Conservation (phyloP, 2,113 vertebrate genomes). For the Cottus gobio region DNA sequence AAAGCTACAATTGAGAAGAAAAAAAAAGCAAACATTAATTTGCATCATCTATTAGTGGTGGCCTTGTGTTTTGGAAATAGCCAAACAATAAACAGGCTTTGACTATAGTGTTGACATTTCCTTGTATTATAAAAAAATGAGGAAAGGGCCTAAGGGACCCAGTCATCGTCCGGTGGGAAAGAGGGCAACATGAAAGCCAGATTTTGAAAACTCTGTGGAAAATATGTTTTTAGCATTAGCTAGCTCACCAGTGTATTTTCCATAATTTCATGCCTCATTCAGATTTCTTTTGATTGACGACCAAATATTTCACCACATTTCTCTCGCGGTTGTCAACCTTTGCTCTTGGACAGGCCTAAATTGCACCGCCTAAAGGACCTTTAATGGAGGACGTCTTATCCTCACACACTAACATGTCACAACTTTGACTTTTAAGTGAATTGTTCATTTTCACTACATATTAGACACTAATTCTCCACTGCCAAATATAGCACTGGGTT, state of each 20-base stretch:
- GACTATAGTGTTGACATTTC: background rate
- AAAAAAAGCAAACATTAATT: background rate
- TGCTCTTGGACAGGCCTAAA: background rate
- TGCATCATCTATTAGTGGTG: background rate
- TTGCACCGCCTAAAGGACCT: background rate
- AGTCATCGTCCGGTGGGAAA: background rate
- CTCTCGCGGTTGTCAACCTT: background rate
- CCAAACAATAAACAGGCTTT: background rate
- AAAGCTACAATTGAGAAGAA: background rate
- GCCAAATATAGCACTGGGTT: conserved; percentile 54
- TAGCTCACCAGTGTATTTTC: background rate
- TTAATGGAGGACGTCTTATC: background rate
- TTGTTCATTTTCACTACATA: conserved; percentile 26
- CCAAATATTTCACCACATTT: background rate
- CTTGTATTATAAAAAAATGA: background rate
- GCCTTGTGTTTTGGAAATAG: background rate
- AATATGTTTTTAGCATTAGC: background rate
- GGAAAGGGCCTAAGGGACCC: background rate
- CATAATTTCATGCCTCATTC: background rate
- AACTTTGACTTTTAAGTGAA: conserved; percentile 18
- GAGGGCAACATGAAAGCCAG: background rate
- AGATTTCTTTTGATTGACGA: background rate
- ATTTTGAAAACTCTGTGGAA: background rate
- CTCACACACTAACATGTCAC: conserved; percentile 7
- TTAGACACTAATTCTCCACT: conserved; percentile 19